phyloP scores from a whole-genome alignment of 2,113 vertebrate genomes.

The Emydocephalus ijimae region DNA sequence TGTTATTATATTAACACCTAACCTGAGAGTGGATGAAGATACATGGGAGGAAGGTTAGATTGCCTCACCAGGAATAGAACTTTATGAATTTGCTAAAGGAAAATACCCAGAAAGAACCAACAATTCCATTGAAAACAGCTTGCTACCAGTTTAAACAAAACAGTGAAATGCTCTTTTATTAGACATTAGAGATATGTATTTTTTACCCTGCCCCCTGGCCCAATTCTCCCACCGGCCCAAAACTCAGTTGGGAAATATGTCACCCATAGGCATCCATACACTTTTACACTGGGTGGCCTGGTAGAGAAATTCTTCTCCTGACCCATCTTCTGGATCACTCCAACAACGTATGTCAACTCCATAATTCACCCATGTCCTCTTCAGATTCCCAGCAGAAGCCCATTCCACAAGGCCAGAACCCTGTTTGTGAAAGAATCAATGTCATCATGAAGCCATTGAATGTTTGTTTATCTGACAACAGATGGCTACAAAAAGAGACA shows the following conservation, averaged over 20 bases:
- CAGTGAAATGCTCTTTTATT: constrained; percentile 5
- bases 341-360: constrained; percentile 51
- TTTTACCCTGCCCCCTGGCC: not conserved
- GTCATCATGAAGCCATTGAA: not conserved
- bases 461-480: not conserved
- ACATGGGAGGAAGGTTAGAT: not conserved
- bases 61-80: not conserved
- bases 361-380: constrained; percentile 73
- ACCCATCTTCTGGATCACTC: constrained; percentile 14
- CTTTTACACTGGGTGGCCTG: constrained; percentile 80
- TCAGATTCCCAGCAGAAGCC: constrained; percentile 80
- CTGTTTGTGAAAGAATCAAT: constrained; percentile 52
- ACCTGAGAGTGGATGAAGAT: not conserved
- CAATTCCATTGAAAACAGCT: not conserved
- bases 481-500: not conserved
- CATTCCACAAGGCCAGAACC: constrained; percentile 83
- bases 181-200: not conserved
- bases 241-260: constrained; percentile 55
- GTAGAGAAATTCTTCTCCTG: constrained; percentile 73
- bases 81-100: not conserved
- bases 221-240: not conserved
- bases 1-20: not conserved
- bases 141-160: not conserved
- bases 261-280: constrained; percentile 81
- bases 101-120: not conserved